phyloP scores from a whole-genome alignment of 2,113 vertebrate genomes.

The Cranoglanis bouderius region DNA sequence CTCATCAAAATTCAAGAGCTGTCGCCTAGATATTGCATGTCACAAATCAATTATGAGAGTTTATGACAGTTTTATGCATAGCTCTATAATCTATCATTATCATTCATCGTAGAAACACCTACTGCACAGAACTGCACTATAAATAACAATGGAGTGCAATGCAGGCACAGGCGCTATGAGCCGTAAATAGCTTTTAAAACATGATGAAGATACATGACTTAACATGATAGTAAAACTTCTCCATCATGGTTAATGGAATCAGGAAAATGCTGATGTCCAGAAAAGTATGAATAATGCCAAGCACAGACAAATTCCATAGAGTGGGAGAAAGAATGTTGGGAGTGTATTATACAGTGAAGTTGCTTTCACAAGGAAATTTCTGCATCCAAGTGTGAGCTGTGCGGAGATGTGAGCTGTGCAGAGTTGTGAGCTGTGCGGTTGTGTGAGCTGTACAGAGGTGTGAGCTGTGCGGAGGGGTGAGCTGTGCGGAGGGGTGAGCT shows the following conservation, averaged over 20 bases:
- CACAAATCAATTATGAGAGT: neutral
- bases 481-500: neutral
- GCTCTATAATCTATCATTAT: neutral
- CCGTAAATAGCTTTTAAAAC: neutral
- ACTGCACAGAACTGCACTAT: neutral
- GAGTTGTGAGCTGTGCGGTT: neutral
- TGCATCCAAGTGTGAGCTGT: neutral
- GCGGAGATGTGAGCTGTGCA: no score
- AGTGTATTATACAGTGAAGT: neutral
- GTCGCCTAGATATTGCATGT: neutral
- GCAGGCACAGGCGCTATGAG: neutral
- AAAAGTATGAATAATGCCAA: neutral
- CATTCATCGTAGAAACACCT: neutral
- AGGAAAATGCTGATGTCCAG: neutral
- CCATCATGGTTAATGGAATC: constrained; percentile 1
- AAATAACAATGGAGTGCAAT: neutral
- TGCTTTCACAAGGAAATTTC: neutral
- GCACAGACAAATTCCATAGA: neutral
- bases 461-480: neutral
- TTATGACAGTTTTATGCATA: constrained; percentile 14
- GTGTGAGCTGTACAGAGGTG: neutral
- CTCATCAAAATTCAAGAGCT: neutral
- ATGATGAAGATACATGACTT: neutral
- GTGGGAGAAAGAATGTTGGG: no score
- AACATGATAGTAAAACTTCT: neutral